Percentiles rank a stretch among this genome's conserved stretches.
These are phyloP conservation scores for Planococcus citri DNA, from an alignment of 1,140 invertebrate genomes.

Conservation along the genomic window DNA sequence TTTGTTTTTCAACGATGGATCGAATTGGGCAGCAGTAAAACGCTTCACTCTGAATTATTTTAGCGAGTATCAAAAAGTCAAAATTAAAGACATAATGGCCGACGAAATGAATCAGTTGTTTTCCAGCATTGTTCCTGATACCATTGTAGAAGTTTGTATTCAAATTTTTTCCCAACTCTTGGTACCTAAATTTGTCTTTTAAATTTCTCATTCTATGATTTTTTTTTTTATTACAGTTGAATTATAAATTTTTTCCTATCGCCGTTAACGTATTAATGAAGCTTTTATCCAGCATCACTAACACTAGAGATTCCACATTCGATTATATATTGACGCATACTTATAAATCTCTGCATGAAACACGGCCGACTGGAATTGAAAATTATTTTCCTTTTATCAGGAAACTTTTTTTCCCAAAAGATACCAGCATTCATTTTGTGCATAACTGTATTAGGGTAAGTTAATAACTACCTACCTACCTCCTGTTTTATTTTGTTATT, in stretches of 20 bases:
- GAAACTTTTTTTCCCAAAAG: neutral
- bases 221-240: neutral
- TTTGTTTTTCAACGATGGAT: neutral
- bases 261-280: neutral
- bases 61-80: neutral
- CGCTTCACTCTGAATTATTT: neutral
- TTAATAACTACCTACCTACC: too few species aligned
- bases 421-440: neutral
- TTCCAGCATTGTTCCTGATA: neutral
- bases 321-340: neutral
- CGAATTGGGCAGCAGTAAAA: neutral
- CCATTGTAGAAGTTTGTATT: neutral
- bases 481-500: too few species aligned
- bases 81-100: neutral
- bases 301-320: neutral
- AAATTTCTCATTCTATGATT: neutral
- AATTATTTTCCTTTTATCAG: neutral
- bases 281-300: neutral
- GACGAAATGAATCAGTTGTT: neutral
- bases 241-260: neutral
- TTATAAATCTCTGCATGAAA: conserved; percentile 1
- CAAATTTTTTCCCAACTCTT: neutral
- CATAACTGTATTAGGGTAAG: neutral
- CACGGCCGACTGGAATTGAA: neutral
- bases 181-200: neutral